Base-by-base conservation (phyloP, 2,113 vertebrate species). In the Ariopsis seemanni region DNA sequence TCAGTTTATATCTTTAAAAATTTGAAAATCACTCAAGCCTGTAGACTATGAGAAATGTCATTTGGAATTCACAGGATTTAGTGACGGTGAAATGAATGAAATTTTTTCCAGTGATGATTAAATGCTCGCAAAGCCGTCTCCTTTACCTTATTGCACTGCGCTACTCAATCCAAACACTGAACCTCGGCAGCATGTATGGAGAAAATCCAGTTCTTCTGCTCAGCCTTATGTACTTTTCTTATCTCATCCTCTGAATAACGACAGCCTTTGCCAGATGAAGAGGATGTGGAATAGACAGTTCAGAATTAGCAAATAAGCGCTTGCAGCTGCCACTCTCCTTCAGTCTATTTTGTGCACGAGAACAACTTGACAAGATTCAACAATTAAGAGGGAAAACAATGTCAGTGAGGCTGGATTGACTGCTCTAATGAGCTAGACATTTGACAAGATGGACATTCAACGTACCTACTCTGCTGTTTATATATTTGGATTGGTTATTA, bases 361-460 rank as follows among this genome's bases (percentile, higher is more conserved):
- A 88, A 79, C 78, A 89, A 82, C 58, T 85, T 72, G 89, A 89
- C 90, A 89, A 88, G 80, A 57, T 71, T 83, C 82, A 88, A 89
- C 78, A 89, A 86, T 84, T 27, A 80, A 85, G 60, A 25, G 60
- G n/a, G 84, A 86, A 86, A 69, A 85, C 63, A 78, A 60, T 86
- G 88, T 85, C 81, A 91, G 50, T 25, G 65, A 72, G 48, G 82
- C 83, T 89, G 79, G 86, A 83, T 62, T 82, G 82, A 86, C 72
- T 82, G 63, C 84, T 85, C 65, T 72, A 83, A 81, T 60, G 50
- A 77, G 86, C 87, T 52, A 82, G 77, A 82, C n/a, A n/a, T 85
- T 86, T 84, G 69, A 53, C 79, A 60, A 90, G 79, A 63, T 48
- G 81, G 83, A 85, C 75, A 78, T 84, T 84, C 62, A 75, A 84